A percentile compares a stretch with the other conserved stretches of the same genome.
phyloP scores from a whole-genome alignment of 92 coral and sea anemone genomes.

The Bergia sp. region DNA sequence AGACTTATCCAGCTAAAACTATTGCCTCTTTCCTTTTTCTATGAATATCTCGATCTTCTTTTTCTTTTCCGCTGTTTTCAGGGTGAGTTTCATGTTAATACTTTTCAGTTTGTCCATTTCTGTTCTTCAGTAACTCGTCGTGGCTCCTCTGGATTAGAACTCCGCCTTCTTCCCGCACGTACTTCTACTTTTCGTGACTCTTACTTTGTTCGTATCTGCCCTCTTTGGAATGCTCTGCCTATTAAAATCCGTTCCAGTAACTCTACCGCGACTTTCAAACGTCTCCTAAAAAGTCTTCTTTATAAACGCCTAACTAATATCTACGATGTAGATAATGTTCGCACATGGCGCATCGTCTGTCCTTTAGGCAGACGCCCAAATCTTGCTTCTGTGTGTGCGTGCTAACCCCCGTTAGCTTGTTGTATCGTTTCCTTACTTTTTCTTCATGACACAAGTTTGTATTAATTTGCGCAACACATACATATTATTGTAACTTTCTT shows the following conservation, averaged over 20 bases:
- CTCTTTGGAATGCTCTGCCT: conserved; percentile 49
- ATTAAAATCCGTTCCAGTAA: conserved; percentile 15
- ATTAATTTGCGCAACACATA: neutral
- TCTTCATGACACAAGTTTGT: neutral
- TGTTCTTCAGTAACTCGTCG: conserved; percentile 26
- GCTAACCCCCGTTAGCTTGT: neutral
- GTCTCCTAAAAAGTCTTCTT: conserved; percentile 9
- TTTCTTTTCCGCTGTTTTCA: conserved; percentile 42
- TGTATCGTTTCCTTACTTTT: neutral
- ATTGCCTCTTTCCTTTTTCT: conserved; percentile 43
- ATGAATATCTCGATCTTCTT: conserved; percentile 47
- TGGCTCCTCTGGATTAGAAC: conserved; percentile 49
- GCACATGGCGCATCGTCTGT: conserved; percentile 29
- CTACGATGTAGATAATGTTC: neutral
- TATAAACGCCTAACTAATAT: neutral
- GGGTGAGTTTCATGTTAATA: conserved; percentile 35
- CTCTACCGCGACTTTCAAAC: conserved; percentile 30
- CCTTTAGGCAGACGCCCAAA: conserved; percentile 19
- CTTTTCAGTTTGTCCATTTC: conserved; percentile 31
- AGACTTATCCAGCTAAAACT: no score
- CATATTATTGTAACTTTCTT: neutral
- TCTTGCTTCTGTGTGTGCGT: conserved; percentile 5
- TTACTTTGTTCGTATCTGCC: conserved; percentile 42
- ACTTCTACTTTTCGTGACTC: conserved; percentile 46
- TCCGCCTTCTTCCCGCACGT: conserved; percentile 28